phyloP scores from a whole-genome alignment of 2,888 invertebrate genomes.

The Ecdyonurus torrentis region DNA sequence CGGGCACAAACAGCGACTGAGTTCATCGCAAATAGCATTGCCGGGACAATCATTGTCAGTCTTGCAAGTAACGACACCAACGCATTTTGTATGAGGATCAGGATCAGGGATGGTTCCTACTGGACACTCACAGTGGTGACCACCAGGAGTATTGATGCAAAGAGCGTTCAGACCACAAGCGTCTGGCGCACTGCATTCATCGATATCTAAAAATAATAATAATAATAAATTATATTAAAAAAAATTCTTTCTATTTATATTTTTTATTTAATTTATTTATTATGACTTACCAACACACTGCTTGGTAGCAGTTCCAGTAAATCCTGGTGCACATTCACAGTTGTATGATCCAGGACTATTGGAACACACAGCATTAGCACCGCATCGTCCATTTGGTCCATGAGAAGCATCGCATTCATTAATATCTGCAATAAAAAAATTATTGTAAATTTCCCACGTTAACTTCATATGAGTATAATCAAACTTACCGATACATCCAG shows the following conservation, averaged over 20 bases:
- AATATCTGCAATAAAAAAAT: constrained; percentile 48
- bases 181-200: constrained; percentile 57
- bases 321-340: constrained; percentile 72
- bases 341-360: constrained; percentile 64
- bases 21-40: constrained; percentile 66
- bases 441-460: background rate
- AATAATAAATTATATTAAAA: background rate
- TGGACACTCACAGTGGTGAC: constrained; percentile 64
- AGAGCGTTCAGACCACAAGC: constrained; percentile 66
- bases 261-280: no score
- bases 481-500: constrained; percentile 58
- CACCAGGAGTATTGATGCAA: constrained; percentile 61
- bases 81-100: constrained; percentile 64
- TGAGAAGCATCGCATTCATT: constrained; percentile 71
- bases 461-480: background rate
- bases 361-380: constrained; percentile 62
- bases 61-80: constrained; percentile 63
- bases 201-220: constrained; percentile 40
- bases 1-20: constrained; percentile 68
- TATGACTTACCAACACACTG: constrained; percentile 41
- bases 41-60: constrained; percentile 69
- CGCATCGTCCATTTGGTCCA: constrained; percentile 68
- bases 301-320: constrained; percentile 65
- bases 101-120: constrained; percentile 68
- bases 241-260: background rate